Conservation (phyloP, 2,113 vertebrate species). For the Elephas maximus region DNA sequence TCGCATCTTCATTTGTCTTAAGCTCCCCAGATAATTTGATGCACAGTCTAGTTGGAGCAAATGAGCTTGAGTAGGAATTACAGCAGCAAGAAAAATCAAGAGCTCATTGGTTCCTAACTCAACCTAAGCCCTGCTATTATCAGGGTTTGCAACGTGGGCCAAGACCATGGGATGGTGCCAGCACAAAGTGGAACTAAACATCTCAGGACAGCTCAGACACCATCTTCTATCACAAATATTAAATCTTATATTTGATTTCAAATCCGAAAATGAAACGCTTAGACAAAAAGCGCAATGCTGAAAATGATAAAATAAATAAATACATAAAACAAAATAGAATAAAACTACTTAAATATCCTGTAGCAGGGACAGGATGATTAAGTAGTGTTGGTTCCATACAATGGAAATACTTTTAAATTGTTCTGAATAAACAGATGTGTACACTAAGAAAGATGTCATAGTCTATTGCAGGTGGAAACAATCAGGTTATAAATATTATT, state of each 20-base stretch:
- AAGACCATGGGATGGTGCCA: background rate
- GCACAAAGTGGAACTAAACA: background rate
- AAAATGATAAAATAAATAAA: background rate
- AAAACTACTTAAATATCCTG: background rate
- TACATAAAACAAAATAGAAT: background rate
- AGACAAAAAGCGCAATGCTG: background rate
- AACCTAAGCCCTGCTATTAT: background rate
- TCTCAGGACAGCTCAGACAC: background rate
- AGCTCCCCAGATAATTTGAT: background rate
- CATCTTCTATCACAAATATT: background rate
- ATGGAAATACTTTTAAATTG: background rate
- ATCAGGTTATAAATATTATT: background rate
- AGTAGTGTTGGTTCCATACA: background rate
- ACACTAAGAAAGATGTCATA: background rate
- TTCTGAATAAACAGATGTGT: background rate
- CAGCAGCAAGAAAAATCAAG: background rate
- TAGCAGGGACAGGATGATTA: background rate
- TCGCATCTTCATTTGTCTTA: constrained; percentile 1
- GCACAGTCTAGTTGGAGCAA: background rate
- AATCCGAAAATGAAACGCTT: constrained; percentile 12
- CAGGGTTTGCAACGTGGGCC: background rate
- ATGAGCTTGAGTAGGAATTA: background rate
- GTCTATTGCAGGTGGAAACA: background rate
- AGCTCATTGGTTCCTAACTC: background rate
- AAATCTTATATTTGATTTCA: background rate